Evolutionary conservation across 1,140 invertebrate genomes (phyloP).

Genomic region (Lucilia cuprina): DNA sequence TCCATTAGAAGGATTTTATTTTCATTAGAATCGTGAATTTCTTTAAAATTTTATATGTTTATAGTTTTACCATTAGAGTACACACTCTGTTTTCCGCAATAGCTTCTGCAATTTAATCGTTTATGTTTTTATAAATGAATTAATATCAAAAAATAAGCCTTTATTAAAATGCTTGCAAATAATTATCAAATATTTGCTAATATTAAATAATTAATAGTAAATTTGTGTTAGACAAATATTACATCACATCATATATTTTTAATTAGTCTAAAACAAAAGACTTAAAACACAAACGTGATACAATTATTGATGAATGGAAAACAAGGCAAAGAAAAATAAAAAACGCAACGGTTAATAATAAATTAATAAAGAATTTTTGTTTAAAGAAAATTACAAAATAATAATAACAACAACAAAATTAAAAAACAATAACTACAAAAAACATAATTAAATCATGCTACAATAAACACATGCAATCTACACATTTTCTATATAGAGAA

Average conservation of each 20-base stretch:
- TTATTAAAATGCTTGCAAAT: neutral
- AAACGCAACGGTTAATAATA: neutral
- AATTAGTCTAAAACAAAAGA: constrained; percentile 31
- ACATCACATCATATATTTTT: neutral
- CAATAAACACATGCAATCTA: constrained; percentile 14
- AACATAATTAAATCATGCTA: constrained; percentile 26
- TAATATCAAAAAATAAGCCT: too few relatives aligned
- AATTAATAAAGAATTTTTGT: neutral
- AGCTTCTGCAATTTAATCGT: too few relatives aligned
- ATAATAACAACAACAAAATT: neutral
- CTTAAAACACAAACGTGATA: constrained; percentile 20
- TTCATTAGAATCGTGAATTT: too few relatives aligned
- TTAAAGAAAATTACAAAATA: constrained; percentile 14
- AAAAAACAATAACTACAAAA: neutral
- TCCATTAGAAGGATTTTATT: too few relatives aligned
- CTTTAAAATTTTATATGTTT: too few relatives aligned
- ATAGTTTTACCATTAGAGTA: too few relatives aligned
- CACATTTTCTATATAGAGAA: neutral
- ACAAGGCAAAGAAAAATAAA: neutral
- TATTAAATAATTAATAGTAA: neutral
- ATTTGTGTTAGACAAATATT: too few relatives aligned
- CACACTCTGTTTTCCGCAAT: too few relatives aligned
- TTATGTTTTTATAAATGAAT: too few relatives aligned
- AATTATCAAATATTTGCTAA: neutral
- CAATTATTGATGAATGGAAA: neutral